phyloP scores from a whole-genome alignment of 2,797 vertebrate species.

The Apogon hyalosoma region DNA sequence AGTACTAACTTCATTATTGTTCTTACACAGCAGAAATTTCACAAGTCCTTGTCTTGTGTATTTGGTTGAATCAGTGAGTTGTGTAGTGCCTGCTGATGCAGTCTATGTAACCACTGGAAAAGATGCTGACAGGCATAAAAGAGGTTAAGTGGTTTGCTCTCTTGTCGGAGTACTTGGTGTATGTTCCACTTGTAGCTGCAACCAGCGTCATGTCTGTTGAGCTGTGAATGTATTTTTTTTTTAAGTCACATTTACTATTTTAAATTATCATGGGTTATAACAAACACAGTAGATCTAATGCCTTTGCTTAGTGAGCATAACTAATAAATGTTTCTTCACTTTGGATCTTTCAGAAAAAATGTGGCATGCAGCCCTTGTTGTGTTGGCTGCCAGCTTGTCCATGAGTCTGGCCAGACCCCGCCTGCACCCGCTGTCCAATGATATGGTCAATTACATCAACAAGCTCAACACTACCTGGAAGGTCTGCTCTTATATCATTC shows the following conservation, averaged over 20 bases:
- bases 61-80: background rate
- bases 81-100: constrained; percentile 1
- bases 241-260: background rate
- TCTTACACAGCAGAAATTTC: background rate
- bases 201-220: background rate
- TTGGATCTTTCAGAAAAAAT: constrained; percentile 75
- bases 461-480: constrained; percentile 94
- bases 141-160: constrained; percentile 14
- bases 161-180: background rate
- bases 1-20: no score
- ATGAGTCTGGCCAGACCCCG: constrained; percentile 77
- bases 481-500: constrained; percentile 73
- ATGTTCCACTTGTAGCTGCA: constrained; percentile 31
- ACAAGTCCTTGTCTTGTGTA: background rate
- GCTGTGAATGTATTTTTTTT: constrained; percentile 7
- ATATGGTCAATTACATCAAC: constrained; percentile 93
- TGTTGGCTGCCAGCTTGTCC: constrained; percentile 80
- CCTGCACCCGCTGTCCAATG: constrained; percentile 85
- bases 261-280: background rate
- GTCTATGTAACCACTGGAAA: constrained; percentile 17
- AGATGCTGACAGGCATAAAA: constrained; percentile 15
- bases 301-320: background rate
- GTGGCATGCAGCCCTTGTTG: constrained; percentile 81
- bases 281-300: no score
- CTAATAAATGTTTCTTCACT: background rate